Percentiles rank a stretch among this genome's conserved stretches.
These are phyloP conservation scores for Oreonectes daqikongensis DNA, from an alignment of 2,797 vertebrate genomes.

Conservation along the genomic window DNA sequence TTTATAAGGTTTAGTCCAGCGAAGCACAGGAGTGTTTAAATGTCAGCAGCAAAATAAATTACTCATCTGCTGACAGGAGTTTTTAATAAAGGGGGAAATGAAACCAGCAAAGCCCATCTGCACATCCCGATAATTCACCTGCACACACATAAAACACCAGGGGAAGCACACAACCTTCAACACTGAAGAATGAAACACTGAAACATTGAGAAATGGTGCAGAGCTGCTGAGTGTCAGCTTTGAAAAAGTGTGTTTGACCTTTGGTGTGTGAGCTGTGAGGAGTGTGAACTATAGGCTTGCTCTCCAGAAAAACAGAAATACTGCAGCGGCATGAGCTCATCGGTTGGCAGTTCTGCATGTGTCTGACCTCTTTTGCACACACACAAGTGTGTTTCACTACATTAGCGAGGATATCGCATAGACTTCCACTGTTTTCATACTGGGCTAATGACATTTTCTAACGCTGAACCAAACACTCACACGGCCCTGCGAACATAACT, in stretches of 20 bases:
- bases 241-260: conserved; percentile 20
- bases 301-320: conserved; percentile 36
- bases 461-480: not conserved
- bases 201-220: not conserved
- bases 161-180: conserved; percentile 8
- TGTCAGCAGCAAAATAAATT: conserved; percentile 37
- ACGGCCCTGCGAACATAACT: not conserved
- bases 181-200: conserved; percentile 9
- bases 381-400: not conserved
- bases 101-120: conserved; percentile 29
- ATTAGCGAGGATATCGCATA: not conserved
- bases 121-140: conserved; percentile 29
- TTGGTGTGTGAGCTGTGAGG: conserved; percentile 1
- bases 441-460: not conserved
- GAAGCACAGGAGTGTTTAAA: conserved; percentile 32
- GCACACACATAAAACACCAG: conserved; percentile 1
- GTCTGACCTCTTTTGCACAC: conserved; percentile 23
- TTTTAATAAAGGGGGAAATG: conserved; percentile 41
- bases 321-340: conserved; percentile 24
- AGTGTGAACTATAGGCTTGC: conserved; percentile 24
- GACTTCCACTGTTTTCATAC: not conserved
- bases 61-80: conserved; percentile 33
- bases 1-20: conserved; percentile 33
- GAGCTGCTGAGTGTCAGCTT: conserved; percentile 10
- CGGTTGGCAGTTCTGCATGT: conserved; percentile 15